Conservation (phyloP, 1,140 invertebrate species). For the Macrosteles quadrilineatus region DNA sequence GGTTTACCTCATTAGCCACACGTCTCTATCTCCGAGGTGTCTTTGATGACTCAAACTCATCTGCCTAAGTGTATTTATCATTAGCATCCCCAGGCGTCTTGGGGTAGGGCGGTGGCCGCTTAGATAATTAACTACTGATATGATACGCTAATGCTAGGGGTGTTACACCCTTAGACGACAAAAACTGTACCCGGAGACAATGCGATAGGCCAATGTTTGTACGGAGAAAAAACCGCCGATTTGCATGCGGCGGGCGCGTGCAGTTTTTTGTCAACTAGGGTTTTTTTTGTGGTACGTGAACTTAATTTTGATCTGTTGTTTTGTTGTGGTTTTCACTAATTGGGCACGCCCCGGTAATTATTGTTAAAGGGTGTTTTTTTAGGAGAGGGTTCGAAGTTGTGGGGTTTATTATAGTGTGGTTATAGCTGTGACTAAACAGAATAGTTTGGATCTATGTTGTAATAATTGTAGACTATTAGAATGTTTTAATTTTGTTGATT, state of each 20-base stretch:
- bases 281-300: neutral
- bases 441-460: too few relatives aligned
- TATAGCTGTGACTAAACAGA: too few relatives aligned
- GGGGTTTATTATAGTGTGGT: too few relatives aligned
- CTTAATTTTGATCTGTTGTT: conserved; percentile 1
- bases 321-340: conserved; percentile 11
- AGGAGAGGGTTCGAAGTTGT: too few relatives aligned
- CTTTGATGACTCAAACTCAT: neutral
- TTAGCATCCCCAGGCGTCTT: neutral
- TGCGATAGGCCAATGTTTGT: neutral
- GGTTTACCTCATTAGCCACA: conserved; percentile 6
- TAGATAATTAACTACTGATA: neutral
- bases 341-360: neutral
- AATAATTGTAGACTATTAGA: too few relatives aligned
- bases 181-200: neutral
- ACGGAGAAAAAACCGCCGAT: neutral
- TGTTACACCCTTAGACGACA: neutral
- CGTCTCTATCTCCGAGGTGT: neutral
- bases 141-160: neutral
- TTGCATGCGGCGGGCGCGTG: neutral
- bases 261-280: neutral
- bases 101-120: neutral
- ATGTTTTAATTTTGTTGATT: too few relatives aligned
- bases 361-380: neutral
- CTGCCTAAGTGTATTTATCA: conserved; percentile 16